Evolutionary conservation across 2,113 vertebrate genomes (phyloP).

Genomic region (Triplophysa dalaica): DNA sequence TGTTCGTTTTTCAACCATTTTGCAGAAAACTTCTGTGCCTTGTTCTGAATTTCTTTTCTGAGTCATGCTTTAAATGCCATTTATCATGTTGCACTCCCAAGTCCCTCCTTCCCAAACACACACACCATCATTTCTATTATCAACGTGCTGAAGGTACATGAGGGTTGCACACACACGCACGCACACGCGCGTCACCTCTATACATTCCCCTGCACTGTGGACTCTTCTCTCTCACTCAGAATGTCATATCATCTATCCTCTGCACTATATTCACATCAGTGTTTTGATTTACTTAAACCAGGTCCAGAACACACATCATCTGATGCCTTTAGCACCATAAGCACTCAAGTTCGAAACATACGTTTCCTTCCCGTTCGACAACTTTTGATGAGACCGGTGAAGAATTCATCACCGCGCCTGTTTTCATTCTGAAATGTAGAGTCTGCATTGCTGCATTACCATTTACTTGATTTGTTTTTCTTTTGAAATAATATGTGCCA

Average conservation of each 20-base stretch:
- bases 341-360: background rate
- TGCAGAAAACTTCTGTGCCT: constrained; percentile 99
- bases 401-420: constrained; percentile 27
- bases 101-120: constrained; percentile 62
- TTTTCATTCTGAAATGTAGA: constrained; percentile 44
- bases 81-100: constrained; percentile 52
- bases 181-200: constrained; percentile 54
- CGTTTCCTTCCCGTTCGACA: constrained; percentile 11
- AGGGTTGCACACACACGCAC: constrained; percentile 64
- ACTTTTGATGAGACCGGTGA: background rate
- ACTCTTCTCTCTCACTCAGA: constrained; percentile 60
- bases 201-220: constrained; percentile 62
- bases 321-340: background rate
- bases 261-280: constrained; percentile 72
- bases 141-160: constrained; percentile 53
- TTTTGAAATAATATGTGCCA: constrained; percentile 54
- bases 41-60: constrained; percentile 81
- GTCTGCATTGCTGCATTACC: constrained; percentile 25
- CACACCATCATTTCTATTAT: constrained; percentile 52
- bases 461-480: constrained; percentile 45
- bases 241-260: constrained; percentile 54
- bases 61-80: constrained; percentile 61
- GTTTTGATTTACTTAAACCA: constrained; percentile 56
- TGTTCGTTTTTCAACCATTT: constrained; percentile 83
- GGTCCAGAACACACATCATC: background rate